Evolutionary conservation across 2,888 invertebrate species (phyloP).

Genomic region (Microplitis manilae): DNA sequence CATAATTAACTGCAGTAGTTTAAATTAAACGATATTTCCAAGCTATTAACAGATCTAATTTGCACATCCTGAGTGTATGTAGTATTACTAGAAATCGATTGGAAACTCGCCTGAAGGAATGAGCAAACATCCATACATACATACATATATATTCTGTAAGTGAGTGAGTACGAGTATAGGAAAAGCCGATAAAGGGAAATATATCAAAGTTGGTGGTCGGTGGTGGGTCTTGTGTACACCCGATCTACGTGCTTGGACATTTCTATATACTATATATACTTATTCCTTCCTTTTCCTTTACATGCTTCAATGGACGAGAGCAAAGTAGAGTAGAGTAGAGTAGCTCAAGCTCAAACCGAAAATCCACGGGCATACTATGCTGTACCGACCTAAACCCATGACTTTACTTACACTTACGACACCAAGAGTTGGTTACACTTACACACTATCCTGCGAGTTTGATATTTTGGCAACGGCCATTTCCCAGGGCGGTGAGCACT

Average conservation of each 20-base stretch:
- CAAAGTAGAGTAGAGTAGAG: not conserved
- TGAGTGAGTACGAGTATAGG: not conserved
- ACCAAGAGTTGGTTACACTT: conserved; percentile 36
- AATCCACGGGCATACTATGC: not conserved
- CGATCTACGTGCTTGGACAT: conserved; percentile 38
- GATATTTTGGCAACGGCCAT: conserved; percentile 49
- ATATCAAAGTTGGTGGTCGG: conserved; percentile 38
- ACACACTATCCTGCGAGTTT: conserved; percentile 6
- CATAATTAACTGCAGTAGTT: not conserved
- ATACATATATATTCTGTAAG: not conserved
- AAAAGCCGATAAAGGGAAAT: conserved; percentile 38
- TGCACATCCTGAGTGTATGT: conserved; percentile 28
- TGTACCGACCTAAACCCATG: not conserved
- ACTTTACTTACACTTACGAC: not conserved
- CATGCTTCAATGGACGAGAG: not conserved
- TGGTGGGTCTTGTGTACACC: conserved; percentile 30
- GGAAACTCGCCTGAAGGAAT: conserved; percentile 26
- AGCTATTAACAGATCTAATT: conserved; percentile 39
- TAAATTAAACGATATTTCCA: conserved; percentile 27
- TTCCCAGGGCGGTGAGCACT: conserved; percentile 49
- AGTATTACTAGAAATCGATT: conserved; percentile 43
- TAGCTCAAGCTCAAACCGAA: not conserved
- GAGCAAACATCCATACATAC: conserved; percentile 22
- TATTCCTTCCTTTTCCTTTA: conserved; percentile 12
- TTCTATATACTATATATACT: not conserved